Evolutionary conservation across 1,140 invertebrate genomes (phyloP), one percentile per base, ranked within the genome.

Genomic region (Diachasma alloeum): DNA sequence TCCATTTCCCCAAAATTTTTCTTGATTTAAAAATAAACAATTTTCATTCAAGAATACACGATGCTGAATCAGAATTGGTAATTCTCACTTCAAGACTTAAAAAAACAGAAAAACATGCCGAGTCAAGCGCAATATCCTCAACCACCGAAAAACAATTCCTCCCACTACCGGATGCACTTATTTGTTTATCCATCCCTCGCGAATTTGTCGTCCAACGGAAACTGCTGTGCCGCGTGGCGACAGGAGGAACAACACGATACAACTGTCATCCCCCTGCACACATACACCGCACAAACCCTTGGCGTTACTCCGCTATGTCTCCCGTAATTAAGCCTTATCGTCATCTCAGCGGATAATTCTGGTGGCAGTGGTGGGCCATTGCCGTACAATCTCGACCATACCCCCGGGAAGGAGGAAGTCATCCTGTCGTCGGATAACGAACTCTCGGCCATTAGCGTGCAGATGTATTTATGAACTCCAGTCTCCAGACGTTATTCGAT

Each of bases 331-430:
- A 63, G 59, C 59, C 22, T 63, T 63, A 63, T 63, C 59, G 11
- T 63, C 59, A 63, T 63, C 59, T 63, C 59, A 15, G 19, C 22
- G 59, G 59, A 63, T 63, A 63, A 63, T 63, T 63, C 59, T 26
- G 24, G 59, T 17, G n/a, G 22, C 19, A 10, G 53, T 59, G 22
- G 53, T 13, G 24, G 24, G 4, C n/a, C 19, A 56, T 56, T 56
- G 48, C 59, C 10, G 6, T 63, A 19, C 59, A 63, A 63, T 63
- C 59, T 63, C 59, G 1, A 11, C 19, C 6, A 4, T 15, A 63
- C 0, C 59, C 10, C 4, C 1, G 48, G 48, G 48, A 26, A 26
- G 19, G 22, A 63, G 59, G 59, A 63, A 63, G 19, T 19, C 19
- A 63, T 63, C 11, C 59, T 26, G 59, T 26, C 19, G 59, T 13